Evolutionary conservation across 2,797 vertebrate genomes (phyloP), one percentile per base, ranked within the genome.

Genomic region (Emydoidea blandingii): DNA sequence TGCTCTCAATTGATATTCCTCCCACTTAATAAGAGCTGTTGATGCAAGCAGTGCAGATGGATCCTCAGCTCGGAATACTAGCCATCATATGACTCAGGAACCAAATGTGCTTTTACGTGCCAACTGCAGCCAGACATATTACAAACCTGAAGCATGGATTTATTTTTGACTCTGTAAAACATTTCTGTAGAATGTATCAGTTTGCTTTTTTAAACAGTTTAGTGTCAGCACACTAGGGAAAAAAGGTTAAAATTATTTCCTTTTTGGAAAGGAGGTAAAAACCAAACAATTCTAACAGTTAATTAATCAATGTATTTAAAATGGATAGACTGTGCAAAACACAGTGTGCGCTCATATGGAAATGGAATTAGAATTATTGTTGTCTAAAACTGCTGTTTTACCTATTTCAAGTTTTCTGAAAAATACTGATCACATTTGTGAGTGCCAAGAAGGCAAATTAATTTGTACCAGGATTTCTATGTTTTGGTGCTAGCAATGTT

Each of bases 91-190:
- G 97, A 95, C 95, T 97, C 1, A 54, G 94, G 97, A 96, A 95
- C 95, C 87, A 96, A 97, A 95, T 96, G 93, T 96, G 93, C 96
- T 97, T 97, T 95, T 96, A 87, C 78, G 90, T 56, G 27, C 79
- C 91, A 65, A 90, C 85, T 91, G 91, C 85, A 97, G 96, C 95
- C 95, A 97, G 96, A 92, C 87, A 90, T 72, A 81, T 57, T 93
- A 92, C 95, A 94, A 96, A 93, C 81, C 76, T 59, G 44, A 97
- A 95, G 96, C 90, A 90, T 68, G 90, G 65, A 76, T 83, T 97
- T 97, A 98, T 95, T 97, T 96, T 95, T 98, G 76, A 97, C 91
- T 97, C 96, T 93, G 78, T 92, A 95, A 93, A 92, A 88, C 9
- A 78, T 89, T 47, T 79, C 76, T 85, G 18, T 53, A 52, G 68